phyloP scores from a whole-genome alignment of 2,888 invertebrate genomes.

The Caenorhabditis sinica region DNA sequence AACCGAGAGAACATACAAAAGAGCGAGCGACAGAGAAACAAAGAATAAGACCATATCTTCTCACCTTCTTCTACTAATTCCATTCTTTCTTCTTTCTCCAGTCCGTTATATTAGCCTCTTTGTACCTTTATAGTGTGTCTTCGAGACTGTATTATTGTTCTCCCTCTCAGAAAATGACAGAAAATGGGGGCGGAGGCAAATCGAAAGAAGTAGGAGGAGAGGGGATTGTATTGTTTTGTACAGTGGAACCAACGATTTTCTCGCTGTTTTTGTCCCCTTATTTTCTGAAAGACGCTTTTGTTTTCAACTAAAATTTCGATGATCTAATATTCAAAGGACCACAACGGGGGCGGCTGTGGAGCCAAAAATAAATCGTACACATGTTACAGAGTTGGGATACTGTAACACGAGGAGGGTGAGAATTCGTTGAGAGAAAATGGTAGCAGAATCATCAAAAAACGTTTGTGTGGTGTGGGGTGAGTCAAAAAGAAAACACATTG shows the following conservation, averaged over 20 bases:
- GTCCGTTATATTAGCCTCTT: constrained; percentile 32
- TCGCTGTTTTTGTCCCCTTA: constrained; percentile 2
- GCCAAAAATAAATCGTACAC: not conserved
- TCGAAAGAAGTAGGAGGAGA: not conserved
- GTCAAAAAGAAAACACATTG: constrained; percentile 31
- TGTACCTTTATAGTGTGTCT: constrained; percentile 41
- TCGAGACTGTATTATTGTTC: constrained; percentile 26
- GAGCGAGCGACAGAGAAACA: not conserved
- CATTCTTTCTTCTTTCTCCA: constrained; percentile 19
- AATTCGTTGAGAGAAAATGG: not conserved
- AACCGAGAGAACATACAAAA: not conserved
- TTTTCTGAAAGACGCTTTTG: constrained; percentile 3
- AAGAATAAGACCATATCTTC: constrained; percentile 33
- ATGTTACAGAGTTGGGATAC: not conserved
- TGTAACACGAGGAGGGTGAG: not conserved
- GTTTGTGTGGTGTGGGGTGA: not conserved
- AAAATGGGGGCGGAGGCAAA: not conserved
- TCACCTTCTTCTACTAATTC: constrained; percentile 25
- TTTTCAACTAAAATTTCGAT: constrained; percentile 11
- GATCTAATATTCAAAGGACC: constrained; percentile 4
- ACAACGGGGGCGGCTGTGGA: not conserved
- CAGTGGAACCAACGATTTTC: constrained; percentile 42
- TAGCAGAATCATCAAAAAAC: not conserved
- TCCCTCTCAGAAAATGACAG: not conserved
- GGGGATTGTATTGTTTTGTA: constrained; percentile 51